Conservation (phyloP, 2,113 vertebrate genomes). For the Corythoichthys haematopterus region DNA sequence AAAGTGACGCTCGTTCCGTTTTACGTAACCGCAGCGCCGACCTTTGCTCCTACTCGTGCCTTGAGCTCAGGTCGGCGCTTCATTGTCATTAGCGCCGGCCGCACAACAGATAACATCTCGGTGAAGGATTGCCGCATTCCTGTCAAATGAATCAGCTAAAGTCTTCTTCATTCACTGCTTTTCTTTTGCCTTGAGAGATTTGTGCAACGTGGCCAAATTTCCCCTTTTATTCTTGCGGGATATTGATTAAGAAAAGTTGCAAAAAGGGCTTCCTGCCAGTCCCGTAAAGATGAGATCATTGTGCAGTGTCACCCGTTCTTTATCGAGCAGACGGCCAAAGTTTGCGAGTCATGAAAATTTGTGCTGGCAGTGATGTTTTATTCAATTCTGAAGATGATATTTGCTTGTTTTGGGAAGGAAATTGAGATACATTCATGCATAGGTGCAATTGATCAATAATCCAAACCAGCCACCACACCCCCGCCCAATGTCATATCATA, state of each 20-base stretch:
- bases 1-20: slow-evolving; percentile 42
- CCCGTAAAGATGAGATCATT: slow-evolving; percentile 72
- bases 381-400: slow-evolving; percentile 41
- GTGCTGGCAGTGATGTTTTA: slow-evolving; percentile 56
- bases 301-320: slow-evolving; percentile 63
- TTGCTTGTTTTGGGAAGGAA: not conserved
- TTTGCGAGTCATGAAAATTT: slow-evolving; percentile 59
- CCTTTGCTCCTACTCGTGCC: slow-evolving; percentile 49
- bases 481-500: too few species aligned
- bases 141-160: slow-evolving; percentile 67
- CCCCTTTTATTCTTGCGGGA: slow-evolving; percentile 49
- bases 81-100: slow-evolving; percentile 41
- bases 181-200: slow-evolving; percentile 50
- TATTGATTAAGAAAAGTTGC: slow-evolving; percentile 67
- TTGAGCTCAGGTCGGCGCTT: slow-evolving; percentile 45
- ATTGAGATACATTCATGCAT: too few species aligned
- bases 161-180: slow-evolving; percentile 49
- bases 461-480: too few species aligned
- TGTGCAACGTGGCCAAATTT: slow-evolving; percentile 60
- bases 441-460: too few species aligned
- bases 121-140: slow-evolving; percentile 46
- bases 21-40: slow-evolving; percentile 38
- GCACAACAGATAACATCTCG: slow-evolving; percentile 36
- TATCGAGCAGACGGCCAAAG: slow-evolving; percentile 50
- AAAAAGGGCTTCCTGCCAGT: slow-evolving; percentile 67